phyloP scores from a whole-genome alignment of 2,888 invertebrate genomes.

The Xanthorhoe designata region DNA sequence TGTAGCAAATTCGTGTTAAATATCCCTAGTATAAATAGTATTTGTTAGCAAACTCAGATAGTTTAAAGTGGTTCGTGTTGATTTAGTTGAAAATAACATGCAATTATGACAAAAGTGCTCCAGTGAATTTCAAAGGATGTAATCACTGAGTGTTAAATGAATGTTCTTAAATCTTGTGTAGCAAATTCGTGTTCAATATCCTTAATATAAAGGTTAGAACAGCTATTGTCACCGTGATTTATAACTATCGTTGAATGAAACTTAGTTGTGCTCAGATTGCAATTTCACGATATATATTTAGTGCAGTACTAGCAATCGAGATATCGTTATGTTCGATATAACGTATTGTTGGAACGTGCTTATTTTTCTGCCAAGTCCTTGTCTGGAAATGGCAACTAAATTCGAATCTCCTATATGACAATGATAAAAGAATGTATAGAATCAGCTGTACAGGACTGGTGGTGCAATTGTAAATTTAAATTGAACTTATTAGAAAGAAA shows the following conservation, averaged over 20 bases:
- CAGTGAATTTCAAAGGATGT: not conserved
- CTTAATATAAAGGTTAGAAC: no score
- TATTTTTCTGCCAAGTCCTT: slow-evolving; percentile 22
- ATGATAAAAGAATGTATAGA: not conserved
- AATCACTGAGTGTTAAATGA: not conserved
- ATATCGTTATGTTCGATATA: not conserved
- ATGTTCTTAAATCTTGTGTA: not conserved
- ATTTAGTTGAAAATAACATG: not conserved
- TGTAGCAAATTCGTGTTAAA: no score
- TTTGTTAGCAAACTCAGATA: not conserved
- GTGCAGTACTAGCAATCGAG: not conserved
- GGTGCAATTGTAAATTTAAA: not conserved
- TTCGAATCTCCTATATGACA: not conserved
- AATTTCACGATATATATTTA: not conserved
- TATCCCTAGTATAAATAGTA: no score
- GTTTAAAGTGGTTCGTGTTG: not conserved
- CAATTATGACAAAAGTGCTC: not conserved
- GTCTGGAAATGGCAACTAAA: not conserved
- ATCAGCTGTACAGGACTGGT: not conserved
- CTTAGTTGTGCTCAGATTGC: not conserved
- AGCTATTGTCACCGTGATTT: not conserved
- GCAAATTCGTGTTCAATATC: not conserved
- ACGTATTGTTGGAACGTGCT: slow-evolving; percentile 16
- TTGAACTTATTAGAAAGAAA: not conserved
- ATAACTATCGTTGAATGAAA: not conserved